Percentiles rank a stretch among this genome's conserved stretches.
Conservation (phyloP, 2,113 vertebrate genomes). For the Poicephalus meyeri region DNA sequence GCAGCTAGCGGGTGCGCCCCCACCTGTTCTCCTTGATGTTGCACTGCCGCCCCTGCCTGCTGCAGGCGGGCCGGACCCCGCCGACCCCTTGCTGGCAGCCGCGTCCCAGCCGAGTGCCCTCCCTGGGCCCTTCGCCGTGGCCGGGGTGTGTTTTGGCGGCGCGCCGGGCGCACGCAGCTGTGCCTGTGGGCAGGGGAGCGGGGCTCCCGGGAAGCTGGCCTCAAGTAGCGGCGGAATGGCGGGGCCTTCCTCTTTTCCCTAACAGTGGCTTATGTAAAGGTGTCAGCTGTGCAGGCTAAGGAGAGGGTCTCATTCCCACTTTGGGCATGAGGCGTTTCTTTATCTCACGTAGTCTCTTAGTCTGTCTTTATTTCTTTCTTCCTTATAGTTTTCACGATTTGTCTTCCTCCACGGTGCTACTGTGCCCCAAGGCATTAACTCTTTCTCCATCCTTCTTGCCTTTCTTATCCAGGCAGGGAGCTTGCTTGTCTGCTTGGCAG, state of each 20-base stretch:
- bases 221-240: rapidly evolving
- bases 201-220: neutral
- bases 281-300: neutral
- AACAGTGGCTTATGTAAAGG: rapidly evolving
- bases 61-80: no score
- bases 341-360: rapidly evolving
- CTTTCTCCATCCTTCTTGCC: neutral
- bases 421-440: neutral
- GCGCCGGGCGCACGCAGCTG: neutral
- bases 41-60: neutral
- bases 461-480: neutral
- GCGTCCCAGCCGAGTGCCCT: no score
- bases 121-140: neutral
- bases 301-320: neutral
- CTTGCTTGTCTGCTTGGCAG: neutral
- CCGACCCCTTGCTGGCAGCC: neutral
- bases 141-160: neutral
- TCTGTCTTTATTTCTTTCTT: no score
- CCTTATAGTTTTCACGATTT: rapidly evolving
- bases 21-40: neutral
- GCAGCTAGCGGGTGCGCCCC: neutral
- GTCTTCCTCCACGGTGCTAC: neutral
- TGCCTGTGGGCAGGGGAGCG: neutral
- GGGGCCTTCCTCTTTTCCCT: neutral
- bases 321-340: neutral